Evolutionary conservation across 2,113 vertebrate species (phyloP).

Genomic region (Dasyurus viverrinus): DNA sequence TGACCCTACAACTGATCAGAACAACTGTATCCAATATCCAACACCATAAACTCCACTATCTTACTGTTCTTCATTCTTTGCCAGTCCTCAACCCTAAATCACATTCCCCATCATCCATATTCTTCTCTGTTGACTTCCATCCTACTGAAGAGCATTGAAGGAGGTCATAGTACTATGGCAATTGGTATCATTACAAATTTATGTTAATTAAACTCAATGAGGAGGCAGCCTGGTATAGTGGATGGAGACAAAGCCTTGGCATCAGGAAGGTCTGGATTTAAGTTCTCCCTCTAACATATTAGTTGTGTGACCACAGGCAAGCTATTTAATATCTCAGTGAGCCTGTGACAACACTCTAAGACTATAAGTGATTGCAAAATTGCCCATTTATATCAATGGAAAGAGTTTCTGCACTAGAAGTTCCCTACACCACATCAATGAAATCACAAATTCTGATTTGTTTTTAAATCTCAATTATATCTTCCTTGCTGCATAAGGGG

Average conservation of each 20-base stretch:
- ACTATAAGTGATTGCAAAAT: not conserved
- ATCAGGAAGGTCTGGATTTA: not conserved
- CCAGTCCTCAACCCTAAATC: not conserved
- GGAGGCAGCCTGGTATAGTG: not conserved
- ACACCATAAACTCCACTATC: not conserved
- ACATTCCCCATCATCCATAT: not conserved
- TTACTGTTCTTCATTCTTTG: not conserved
- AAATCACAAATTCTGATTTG: not conserved
- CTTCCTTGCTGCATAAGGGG: not conserved
- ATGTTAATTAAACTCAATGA: not conserved
- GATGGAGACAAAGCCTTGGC: not conserved
- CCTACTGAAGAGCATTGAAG: not conserved
- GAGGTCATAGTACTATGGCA: not conserved
- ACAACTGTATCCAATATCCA: not conserved
- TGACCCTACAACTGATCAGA: not conserved
- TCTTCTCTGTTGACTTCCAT: not conserved
- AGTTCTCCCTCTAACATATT: not conserved
- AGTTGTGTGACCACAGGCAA: not conserved
- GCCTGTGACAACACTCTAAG: not conserved
- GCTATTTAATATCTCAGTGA: not conserved
- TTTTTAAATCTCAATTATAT: not conserved
- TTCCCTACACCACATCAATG: not conserved
- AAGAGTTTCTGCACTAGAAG: not conserved
- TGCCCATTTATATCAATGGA: not conserved
- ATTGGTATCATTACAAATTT: not conserved